Evolutionary conservation across 2,888 invertebrate species (phyloP).

Genomic region (Romanomermis culicivorax): DNA sequence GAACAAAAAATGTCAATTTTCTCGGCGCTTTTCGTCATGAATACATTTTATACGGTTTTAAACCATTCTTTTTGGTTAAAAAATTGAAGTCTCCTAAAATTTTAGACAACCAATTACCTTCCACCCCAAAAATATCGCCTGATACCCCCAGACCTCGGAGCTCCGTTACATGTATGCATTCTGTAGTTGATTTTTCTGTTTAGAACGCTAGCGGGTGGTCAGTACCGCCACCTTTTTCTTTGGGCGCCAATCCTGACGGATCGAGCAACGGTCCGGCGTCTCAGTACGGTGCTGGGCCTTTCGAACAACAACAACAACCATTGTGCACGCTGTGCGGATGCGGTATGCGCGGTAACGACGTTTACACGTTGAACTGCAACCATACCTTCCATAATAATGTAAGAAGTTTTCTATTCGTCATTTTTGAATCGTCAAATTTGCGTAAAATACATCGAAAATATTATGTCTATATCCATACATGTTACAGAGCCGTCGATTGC

Average conservation of each 20-base stretch:
- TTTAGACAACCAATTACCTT: not conserved
- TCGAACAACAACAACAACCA: too few relatives aligned
- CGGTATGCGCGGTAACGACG: not conserved
- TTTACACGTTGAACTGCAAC: conserved; percentile 6
- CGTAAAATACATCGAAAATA: too few relatives aligned
- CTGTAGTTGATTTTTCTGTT: not conserved
- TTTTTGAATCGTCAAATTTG: not conserved
- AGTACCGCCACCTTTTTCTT: not conserved
- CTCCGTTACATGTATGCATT: too few relatives aligned
- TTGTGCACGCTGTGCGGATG: not conserved
- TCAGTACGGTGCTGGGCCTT: too few relatives aligned
- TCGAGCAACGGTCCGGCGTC: too few relatives aligned
- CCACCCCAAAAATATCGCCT: not conserved
- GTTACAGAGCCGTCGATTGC: too few relatives aligned
- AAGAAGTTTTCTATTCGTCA: not conserved
- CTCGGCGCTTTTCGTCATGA: too few relatives aligned
- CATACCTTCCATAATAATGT: conserved; percentile 10
- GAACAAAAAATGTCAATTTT: too few relatives aligned
- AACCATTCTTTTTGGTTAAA: too few relatives aligned
- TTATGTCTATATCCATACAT: too few relatives aligned
- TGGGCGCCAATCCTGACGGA: not conserved
- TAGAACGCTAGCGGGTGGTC: not conserved
- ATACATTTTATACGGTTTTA: too few relatives aligned
- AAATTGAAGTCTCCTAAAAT: not conserved
- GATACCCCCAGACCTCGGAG: too few relatives aligned